Percentiles rank a stretch among this genome's conserved stretches.
Conservation (phyloP, 2,888 invertebrate genomes). For the Dugesia japonica region DNA sequence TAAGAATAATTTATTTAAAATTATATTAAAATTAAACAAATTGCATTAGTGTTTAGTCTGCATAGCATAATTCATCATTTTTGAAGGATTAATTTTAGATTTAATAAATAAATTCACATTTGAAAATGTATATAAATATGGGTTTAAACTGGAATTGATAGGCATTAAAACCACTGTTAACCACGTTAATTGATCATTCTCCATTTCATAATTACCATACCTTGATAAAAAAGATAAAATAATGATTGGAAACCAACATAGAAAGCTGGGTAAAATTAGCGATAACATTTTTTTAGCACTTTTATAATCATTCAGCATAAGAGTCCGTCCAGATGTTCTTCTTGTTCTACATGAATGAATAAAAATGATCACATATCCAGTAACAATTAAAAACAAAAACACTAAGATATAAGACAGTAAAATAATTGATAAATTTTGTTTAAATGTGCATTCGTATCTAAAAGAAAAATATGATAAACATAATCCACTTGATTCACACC, state of each 20-base stretch:
- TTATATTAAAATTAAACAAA: too few relatives aligned
- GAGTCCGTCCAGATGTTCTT: slow-evolving; percentile 1
- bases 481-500: background rate
- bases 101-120: slow-evolving; percentile 16
- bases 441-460: background rate
- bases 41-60: too few relatives aligned
- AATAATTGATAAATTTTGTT: background rate
- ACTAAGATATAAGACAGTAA: slow-evolving; percentile 25
- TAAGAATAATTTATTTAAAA: too few relatives aligned
- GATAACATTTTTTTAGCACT: slow-evolving; percentile 51
- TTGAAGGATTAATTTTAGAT: background rate
- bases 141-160: slow-evolving; percentile 51
- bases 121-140: slow-evolving; percentile 50
- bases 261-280: slow-evolving; percentile 51
- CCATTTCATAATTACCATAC: slow-evolving; percentile 26
- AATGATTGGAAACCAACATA: slow-evolving; percentile 52
- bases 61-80: background rate
- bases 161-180: slow-evolving; percentile 52
- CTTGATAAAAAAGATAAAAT: slow-evolving; percentile 38
- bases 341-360: slow-evolving; percentile 25
- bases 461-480: slow-evolving; percentile 9
- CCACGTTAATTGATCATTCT: slow-evolving; percentile 49
- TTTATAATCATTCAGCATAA: slow-evolving; percentile 42
- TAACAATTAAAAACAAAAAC: slow-evolving; percentile 22
- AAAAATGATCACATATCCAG: slow-evolving; percentile 25